Evolutionary conservation across 2,888 invertebrate species (phyloP).

Genomic region (Pteria penguin): DNA sequence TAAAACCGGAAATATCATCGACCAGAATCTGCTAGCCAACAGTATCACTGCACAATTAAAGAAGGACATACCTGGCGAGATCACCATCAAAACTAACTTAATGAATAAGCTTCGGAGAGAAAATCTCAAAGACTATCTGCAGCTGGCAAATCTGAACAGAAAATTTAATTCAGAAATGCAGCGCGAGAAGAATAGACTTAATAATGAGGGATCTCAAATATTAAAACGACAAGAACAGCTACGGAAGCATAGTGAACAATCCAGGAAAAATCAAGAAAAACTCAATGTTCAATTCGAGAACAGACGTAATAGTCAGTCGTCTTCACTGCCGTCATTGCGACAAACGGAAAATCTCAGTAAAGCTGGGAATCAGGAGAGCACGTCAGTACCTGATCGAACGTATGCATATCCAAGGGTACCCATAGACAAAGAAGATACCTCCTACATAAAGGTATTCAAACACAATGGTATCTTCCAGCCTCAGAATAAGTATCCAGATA

Average conservation of each 20-base stretch:
- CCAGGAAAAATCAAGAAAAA: constrained; percentile 51
- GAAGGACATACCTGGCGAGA: constrained; percentile 48
- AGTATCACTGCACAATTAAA: constrained; percentile 57
- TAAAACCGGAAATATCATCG: constrained; percentile 43
- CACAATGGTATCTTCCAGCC: constrained; percentile 57
- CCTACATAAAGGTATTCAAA: constrained; percentile 60
- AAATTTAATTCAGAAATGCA: constrained; percentile 52
- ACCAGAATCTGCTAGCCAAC: constrained; percentile 59
- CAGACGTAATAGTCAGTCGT: constrained; percentile 21
- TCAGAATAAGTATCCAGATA: constrained; percentile 57
- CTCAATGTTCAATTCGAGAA: constrained; percentile 44
- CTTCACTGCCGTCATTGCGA: constrained; percentile 25
- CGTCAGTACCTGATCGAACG: neutral
- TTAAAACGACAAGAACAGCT: constrained; percentile 51
- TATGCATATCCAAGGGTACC: constrained; percentile 33
- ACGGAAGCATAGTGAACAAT: constrained; percentile 49
- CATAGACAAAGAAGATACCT: constrained; percentile 58
- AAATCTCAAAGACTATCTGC: constrained; percentile 53
- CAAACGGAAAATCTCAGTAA: neutral
- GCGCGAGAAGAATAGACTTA: constrained; percentile 46
- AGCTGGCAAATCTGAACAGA: constrained; percentile 52
- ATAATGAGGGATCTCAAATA: constrained; percentile 46
- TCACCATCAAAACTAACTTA: constrained; percentile 29
- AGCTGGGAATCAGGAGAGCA: neutral
- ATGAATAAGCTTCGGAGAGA: constrained; percentile 53